Conservation (phyloP, 2,113 vertebrate genomes). For the Xiphorhynchus elegans region DNA sequence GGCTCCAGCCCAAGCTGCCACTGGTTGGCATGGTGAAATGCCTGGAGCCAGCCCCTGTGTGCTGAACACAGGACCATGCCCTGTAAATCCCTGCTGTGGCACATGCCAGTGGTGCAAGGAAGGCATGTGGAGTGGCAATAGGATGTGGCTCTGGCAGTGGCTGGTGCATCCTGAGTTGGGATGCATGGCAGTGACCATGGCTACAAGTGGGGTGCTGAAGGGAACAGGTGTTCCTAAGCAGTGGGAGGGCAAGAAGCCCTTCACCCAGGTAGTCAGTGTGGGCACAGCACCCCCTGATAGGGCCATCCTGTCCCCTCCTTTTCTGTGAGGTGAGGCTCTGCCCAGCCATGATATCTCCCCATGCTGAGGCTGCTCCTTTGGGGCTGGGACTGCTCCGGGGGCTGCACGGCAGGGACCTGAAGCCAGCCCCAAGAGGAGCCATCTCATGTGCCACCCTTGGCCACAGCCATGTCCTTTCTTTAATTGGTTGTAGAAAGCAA, state of each 20-base stretch:
- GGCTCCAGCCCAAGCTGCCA: not conserved
- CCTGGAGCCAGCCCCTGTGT: not conserved
- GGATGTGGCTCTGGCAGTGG: not conserved
- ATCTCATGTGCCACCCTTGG: not conserved
- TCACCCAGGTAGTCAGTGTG: not conserved
- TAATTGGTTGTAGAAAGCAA: slow-evolving; percentile 44
- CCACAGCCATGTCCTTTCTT: not conserved
- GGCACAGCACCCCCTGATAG: not conserved
- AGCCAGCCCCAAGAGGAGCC: not conserved
- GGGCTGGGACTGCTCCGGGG: not conserved
- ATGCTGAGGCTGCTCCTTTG: not conserved
- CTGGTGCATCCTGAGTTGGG: not conserved
- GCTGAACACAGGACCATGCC: not conserved
- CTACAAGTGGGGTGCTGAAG: not conserved
- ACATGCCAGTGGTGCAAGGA: not conserved
- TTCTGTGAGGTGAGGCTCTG: rapidly evolving
- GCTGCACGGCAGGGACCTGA: not conserved
- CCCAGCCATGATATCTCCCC: rapidly evolving
- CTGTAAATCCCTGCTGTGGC: not conserved
- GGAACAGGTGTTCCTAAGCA: rapidly evolving
- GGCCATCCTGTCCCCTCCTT: rapidly evolving
- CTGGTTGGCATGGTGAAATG: rapidly evolving
- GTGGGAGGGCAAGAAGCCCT: not conserved
- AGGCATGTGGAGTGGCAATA: rapidly evolving
- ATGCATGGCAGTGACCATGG: not conserved